A percentile compares a stretch with the other conserved stretches of the same genome.
phyloP scores from a whole-genome alignment of 2,888 invertebrate genomes.

The Agrilus biguttatus region DNA sequence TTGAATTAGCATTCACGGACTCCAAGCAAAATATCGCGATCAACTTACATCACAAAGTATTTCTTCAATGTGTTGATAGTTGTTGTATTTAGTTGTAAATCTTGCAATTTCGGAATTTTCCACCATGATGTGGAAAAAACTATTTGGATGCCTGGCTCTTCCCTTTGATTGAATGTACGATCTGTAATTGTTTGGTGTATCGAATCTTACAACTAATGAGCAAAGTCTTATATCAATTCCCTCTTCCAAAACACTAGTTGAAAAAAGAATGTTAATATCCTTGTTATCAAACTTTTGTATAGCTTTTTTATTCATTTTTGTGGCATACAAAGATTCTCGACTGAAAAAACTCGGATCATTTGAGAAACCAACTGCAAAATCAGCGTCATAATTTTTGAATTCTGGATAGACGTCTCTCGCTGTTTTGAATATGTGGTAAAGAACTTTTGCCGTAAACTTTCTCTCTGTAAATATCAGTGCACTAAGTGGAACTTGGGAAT shows the following conservation, averaged over 20 bases:
- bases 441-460: conserved; percentile 59
- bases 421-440: conserved; percentile 51
- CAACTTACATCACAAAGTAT: conserved; percentile 35
- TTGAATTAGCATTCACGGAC: not conserved
- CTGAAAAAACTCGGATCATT: conserved; percentile 41
- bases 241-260: conserved; percentile 78
- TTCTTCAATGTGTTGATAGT: conserved; percentile 33
- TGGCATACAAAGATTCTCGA: conserved; percentile 36
- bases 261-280: conserved; percentile 48
- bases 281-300: conserved; percentile 42
- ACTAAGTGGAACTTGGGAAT: conserved; percentile 37
- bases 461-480: conserved; percentile 59
- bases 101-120: conserved; percentile 20
- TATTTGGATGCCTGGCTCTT: conserved; percentile 54
- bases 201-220: conserved; percentile 63
- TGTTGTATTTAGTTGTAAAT: conserved; percentile 26
- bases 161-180: conserved; percentile 87
- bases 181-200: conserved; percentile 54
- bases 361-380: conserved; percentile 59
- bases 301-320: conserved; percentile 35
- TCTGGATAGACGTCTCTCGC: conserved; percentile 33
- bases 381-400: conserved; percentile 45
- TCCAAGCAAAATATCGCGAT: not conserved
- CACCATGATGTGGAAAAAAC: conserved; percentile 46
- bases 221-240: conserved; percentile 79